Evolutionary conservation across 2,888 invertebrate genomes (phyloP).

Genomic region (Xestia ashworthii): DNA sequence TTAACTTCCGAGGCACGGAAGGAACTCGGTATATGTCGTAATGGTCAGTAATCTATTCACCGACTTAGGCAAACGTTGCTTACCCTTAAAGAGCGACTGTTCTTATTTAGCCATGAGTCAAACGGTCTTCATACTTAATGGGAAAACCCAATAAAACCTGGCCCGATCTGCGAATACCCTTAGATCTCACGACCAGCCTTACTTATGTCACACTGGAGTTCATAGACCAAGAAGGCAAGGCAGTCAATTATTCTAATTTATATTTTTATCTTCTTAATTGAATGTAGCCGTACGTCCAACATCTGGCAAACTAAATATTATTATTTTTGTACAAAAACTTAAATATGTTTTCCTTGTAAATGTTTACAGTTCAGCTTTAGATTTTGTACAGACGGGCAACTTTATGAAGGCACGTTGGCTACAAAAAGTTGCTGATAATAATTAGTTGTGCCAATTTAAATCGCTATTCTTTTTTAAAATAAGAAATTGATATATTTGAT

Average conservation of each 20-base stretch:
- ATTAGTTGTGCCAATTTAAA: not conserved
- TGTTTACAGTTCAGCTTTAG: conserved; percentile 16
- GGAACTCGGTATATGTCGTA: not conserved
- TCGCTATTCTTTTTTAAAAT: not conserved
- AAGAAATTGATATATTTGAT: not conserved
- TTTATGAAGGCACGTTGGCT: not conserved
- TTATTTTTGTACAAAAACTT: conserved; percentile 9
- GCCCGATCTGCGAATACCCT: not conserved
- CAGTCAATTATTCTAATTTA: not conserved
- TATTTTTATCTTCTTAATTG: not conserved
- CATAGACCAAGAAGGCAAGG: not conserved
- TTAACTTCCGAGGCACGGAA: not conserved
- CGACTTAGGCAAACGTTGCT: not conserved
- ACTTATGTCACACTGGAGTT: not conserved
- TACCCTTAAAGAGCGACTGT: not conserved
- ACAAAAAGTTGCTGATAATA: conserved; percentile 18
- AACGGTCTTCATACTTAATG: not conserved
- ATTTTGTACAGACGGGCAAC: conserved; percentile 29
- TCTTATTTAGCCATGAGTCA: not conserved
- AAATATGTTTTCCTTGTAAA: conserved; percentile 37
- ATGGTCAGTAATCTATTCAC: not conserved
- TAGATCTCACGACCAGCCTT: not conserved
- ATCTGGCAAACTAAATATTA: conserved; percentile 23
- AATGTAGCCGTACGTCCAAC: not conserved
- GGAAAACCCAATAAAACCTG: not conserved